Evolutionary conservation across 2,797 vertebrate species (phyloP).

Genomic region (Amblyopsis hoosieri): DNA sequence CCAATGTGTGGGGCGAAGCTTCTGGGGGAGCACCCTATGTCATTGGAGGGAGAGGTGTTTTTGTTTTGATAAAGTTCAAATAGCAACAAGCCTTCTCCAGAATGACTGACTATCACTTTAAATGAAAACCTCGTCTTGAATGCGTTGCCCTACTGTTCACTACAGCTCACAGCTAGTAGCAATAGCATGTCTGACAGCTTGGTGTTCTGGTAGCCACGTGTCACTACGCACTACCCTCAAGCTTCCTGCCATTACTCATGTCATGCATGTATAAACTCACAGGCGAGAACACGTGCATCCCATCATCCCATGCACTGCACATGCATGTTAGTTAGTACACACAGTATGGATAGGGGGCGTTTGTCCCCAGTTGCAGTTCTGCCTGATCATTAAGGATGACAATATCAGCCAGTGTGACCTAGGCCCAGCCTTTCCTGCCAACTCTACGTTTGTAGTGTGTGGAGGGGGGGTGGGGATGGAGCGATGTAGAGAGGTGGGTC

Average conservation of each 20-base stretch:
- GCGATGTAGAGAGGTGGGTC: too few relatives aligned
- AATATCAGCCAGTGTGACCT: not conserved
- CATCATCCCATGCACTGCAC: not conserved
- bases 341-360: not conserved
- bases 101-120: too few relatives aligned
- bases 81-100: too few relatives aligned
- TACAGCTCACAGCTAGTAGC: not conserved
- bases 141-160: conserved; percentile 25
- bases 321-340: not conserved
- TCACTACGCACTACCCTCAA: conserved; percentile 5
- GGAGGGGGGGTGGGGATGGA: too few relatives aligned
- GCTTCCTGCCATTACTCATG: not conserved
- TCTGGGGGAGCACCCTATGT: too few relatives aligned
- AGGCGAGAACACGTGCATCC: not conserved
- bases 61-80: too few relatives aligned
- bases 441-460: not conserved
- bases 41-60: too few relatives aligned
- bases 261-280: conserved; percentile 5
- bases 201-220: not conserved
- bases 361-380: conserved; percentile 17
- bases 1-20: too few relatives aligned
- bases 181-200: not conserved
- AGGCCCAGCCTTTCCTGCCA: conserved; percentile 19
- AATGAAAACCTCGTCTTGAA: conserved; percentile 18
- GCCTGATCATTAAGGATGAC: conserved; percentile 44